These are phyloP conservation scores for Arrhopalites spinosus DNA, from an alignment of 2,888 invertebrate species.

Conservation along the genomic window DNA sequence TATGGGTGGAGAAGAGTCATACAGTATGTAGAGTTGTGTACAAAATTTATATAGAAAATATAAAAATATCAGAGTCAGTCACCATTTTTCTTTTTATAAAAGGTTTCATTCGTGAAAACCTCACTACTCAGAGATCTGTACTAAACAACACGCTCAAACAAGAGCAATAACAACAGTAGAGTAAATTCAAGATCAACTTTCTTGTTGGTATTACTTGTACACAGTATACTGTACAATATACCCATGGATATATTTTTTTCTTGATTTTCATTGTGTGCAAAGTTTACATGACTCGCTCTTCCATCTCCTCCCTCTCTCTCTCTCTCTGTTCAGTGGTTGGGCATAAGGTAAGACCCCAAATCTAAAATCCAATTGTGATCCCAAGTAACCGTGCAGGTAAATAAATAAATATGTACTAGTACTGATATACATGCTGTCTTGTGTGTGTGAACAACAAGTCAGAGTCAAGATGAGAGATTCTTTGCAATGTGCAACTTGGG, in stretches of 20 bases:
- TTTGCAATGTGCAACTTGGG: background rate
- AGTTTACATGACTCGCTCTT: conserved; percentile 18
- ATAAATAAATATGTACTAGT: background rate
- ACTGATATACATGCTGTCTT: background rate
- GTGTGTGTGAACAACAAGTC: background rate
- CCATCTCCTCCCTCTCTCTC: too few species aligned
- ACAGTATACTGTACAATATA: background rate
- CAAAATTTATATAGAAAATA: too few species aligned
- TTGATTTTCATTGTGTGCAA: conserved; percentile 18
- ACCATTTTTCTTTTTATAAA: background rate
- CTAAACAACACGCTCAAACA: background rate
- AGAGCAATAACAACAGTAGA: background rate
- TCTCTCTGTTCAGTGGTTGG: background rate
- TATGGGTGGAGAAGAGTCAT: background rate
- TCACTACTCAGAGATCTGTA: background rate
- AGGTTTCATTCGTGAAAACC: background rate
- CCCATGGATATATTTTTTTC: background rate
- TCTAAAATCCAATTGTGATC: background rate
- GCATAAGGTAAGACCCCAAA: background rate
- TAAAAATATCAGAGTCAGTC: background rate
- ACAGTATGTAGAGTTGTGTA: background rate
- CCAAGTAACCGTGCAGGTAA: background rate
- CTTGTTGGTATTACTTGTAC: background rate
- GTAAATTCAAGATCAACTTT: conserved; percentile 1
- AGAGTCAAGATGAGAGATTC: background rate